Percentiles rank a stretch among this genome's conserved stretches.
These are phyloP conservation scores for Aradophagus sp. DNA, from an alignment of 1,140 invertebrate species.

Conservation along the genomic window DNA sequence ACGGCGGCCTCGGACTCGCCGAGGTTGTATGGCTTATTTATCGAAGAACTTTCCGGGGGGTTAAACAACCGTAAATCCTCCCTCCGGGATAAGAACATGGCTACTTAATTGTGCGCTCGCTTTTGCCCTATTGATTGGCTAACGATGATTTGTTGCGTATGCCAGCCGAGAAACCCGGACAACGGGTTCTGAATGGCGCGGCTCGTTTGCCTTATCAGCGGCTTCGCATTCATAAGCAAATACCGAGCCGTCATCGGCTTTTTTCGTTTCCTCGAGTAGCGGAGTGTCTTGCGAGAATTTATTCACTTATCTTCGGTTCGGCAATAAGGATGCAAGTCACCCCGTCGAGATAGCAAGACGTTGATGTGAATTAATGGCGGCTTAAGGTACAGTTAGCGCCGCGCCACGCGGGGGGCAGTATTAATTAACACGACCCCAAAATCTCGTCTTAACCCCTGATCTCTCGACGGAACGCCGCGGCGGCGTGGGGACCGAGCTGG, in stretches of 20 bases:
- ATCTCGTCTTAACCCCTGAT: conserved; percentile 69
- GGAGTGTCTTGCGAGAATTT: conserved; percentile 36
- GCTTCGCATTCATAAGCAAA: conserved; percentile 34
- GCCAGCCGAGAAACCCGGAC: conserved; percentile 11
- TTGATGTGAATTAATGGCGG: conserved; percentile 75
- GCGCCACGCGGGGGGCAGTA: conserved; percentile 48
- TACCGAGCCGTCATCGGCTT: conserved; percentile 17
- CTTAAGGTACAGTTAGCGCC: conserved; percentile 62
- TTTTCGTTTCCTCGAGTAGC: conserved; percentile 23
- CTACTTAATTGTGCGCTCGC: conserved; percentile 66
- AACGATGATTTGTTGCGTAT: conserved; percentile 64
- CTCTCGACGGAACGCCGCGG: conserved; percentile 27
- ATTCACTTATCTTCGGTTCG: conserved; percentile 66
- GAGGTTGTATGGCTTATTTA: conserved; percentile 71
- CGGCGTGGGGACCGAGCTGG: conserved; percentile 23
- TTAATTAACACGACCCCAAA: conserved; percentile 70
- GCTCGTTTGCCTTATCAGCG: conserved; percentile 25
- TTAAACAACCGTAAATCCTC: conserved; percentile 71
- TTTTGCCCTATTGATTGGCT: conserved; percentile 61
- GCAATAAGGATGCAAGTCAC: conserved; percentile 73
- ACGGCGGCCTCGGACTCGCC: conserved; percentile 3
- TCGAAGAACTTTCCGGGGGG: conserved; percentile 70
- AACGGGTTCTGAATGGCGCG: conserved; percentile 26
- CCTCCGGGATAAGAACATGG: conserved; percentile 59
- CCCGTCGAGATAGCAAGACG: conserved; percentile 68